Evolutionary conservation across 1,140 invertebrate genomes (phyloP), one percentile per base, ranked within the genome.

Genomic region (Nomia melanderi): DNA sequence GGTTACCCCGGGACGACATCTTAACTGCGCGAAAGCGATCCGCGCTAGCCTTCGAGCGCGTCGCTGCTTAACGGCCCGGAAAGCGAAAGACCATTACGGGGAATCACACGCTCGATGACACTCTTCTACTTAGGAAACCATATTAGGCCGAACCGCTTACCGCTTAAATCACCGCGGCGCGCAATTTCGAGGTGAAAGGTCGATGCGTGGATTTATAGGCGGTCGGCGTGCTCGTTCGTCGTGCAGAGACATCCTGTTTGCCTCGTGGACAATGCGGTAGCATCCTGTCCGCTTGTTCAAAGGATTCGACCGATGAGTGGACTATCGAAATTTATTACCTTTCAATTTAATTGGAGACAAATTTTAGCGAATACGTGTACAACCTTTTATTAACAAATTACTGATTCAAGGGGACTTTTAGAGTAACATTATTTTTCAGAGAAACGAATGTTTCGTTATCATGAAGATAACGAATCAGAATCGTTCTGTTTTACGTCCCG

Each of bases 51-150:
- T 73, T 8, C 27, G 50, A 65, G 70, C 81, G 65, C 67, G 71
- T 71, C 56, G 56, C 54, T 59, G 82, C 56, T 86, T 84, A 86
- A 84, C 82, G 82, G 71, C 67, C 79, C 36, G 85, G 79, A 86
- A 86, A 82, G 84, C 81, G 77, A 86, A 86, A 86, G 84, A 79
- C 85, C 82, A 86, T 86, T 86, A 86, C 82, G 70, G 54, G 56
- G 84, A 84, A 85, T 86, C 85, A 86, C 84, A 86, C 82, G 84
- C 85, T 84, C 85, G 74, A 86, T 84, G 85, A 86, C 84, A 86
- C 85, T 84, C 82, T 74, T 78, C 79, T 86, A 82, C 85, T 86
- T 86, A 86, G 82, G 85, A 86, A 86, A 82, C 85, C 85, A 74
- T 86, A 84, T 86, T 86, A 82, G 84, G 75, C 79, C 59, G 82